phyloP scores from a whole-genome alignment of 2,113 vertebrate species.

The Pristiophorus japonicus region DNA sequence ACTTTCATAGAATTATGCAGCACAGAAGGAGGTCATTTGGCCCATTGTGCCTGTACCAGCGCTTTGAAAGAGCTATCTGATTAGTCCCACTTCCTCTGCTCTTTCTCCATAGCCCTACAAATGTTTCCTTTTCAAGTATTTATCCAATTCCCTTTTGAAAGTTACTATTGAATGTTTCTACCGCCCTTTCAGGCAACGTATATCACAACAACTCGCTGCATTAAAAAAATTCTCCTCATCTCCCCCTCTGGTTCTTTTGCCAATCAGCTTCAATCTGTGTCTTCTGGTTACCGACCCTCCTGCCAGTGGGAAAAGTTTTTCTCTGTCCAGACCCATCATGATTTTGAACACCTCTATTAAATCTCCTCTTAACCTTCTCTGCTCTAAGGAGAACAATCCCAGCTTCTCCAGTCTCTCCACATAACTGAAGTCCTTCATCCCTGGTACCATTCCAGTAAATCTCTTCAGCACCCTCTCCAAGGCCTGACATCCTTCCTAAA shows the following conservation, averaged over 20 bases:
- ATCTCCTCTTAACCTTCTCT: not conserved
- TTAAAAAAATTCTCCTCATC: not conserved
- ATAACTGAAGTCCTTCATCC: not conserved
- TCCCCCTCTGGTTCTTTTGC: not conserved
- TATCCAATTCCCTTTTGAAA: not conserved
- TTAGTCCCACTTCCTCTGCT: not conserved
- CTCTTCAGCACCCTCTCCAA: not conserved
- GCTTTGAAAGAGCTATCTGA: not conserved
- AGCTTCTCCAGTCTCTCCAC: not conserved
- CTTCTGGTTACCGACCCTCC: not conserved
- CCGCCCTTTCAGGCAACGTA: not conserved
- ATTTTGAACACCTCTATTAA: not conserved
- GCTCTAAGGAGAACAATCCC: not conserved
- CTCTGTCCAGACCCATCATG: too few species aligned
- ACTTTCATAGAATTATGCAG: not conserved
- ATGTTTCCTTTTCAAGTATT: not conserved
- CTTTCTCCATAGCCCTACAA: not conserved
- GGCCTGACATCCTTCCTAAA: not conserved
- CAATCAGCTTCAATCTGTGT: not conserved
- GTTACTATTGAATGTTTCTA: not conserved
- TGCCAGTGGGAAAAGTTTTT: not conserved
- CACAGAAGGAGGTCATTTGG: not conserved
- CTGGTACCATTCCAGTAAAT: not conserved
- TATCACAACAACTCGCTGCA: not conserved
- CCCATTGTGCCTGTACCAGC: not conserved